Base-by-base conservation (phyloP, 1,140 invertebrate species). In the Caerostris extrusa region DNA sequence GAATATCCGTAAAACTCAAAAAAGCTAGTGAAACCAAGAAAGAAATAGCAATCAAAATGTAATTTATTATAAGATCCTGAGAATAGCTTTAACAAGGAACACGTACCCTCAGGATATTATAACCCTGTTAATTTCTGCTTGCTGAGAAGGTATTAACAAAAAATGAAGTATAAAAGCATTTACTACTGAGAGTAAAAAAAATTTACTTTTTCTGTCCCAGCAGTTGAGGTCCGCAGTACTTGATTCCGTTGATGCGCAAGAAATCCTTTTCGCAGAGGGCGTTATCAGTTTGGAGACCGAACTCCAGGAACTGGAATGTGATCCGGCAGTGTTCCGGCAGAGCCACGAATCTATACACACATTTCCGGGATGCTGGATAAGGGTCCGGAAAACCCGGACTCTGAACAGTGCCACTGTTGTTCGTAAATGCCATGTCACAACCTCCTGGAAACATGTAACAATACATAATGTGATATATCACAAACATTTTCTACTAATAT, bases 171-270 rank as follows among this genome's bases (percentile, higher is more conserved):
- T 34, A 34, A 34, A 34, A 34, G 34, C 34, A 34, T 3, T 64
- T 64, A 17, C 3, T 64, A 17, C 61, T n/a, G n/a, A 64, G 17
- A 3, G 3, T 64, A 10, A 64, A 34, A 7, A 85, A 85, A 6
- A 58, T 95, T 95, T 94, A 95, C 95, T 94, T 58, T n/a, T 94
- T 95, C 71, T 94, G 94, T 58, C 94, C 94, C 34, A 94, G 10
- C 19, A 95, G 91, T 53, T 95, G 95, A 53, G 90, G 91, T 10
- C 95, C 95, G 91, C 95, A 95, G 90, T 95, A 95, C 53, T 95
- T 93, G 60, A 95, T 92, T 17, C 94, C 94, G 81, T 95, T 95
- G n/a, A 95, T 94, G 88, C 95, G 93, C 55, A 95, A 56, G 77
- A 94, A 95, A 57, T 95, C 95, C 4, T 88, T 61, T 56, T 94